Evolutionary conservation across 53 echinoderm and acorn worm species (phyloP), one percentile per base, ranked within the genome.

Genomic region (Crossaster papposus): DNA sequence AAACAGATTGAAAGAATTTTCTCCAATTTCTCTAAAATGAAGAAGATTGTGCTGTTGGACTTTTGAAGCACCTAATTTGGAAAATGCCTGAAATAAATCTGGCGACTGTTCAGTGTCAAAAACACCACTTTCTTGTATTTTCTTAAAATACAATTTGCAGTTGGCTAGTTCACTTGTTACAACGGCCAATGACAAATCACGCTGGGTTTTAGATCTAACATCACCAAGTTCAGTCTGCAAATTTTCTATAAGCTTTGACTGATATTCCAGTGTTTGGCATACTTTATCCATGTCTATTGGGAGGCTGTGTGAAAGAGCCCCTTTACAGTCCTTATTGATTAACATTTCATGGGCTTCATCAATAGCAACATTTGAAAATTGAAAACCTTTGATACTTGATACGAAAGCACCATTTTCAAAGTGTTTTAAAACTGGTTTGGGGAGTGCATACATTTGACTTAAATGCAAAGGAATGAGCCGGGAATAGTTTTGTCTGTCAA

Each of bases 331-430:
- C 74, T 83, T 90, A 64, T 90, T 90, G 1, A 90, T 90, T 1
- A 75, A 24, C 90, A 90, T 90, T 20, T 90, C 77, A 73, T 90
- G 83, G 14, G 81, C 81, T 51, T 90, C 90, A 81, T 90, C 90
- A 68, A 81, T 30, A 17, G 50, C 90, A 24, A 90, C 83, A 54
- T 32, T 71, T n/a, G 90, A 90, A 81, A 72, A 90, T 23, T 18
- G 28, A 33, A n/a, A 70, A 14, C 83, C 90, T 64, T 33, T 55
- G 3, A 90, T 82, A 71, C 62, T 90, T 14, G 83, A 32, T 3
- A 82, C 83, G 54, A 82, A 90, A 22, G 53, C 90, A 17, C 90
- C 83, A 23, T 70, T 89, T 30, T 44, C 31, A 30, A 89, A 79
- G 37, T 79, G 65, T 17, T 36, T 22, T 20, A 79, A 20, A 28